phyloP scores from a whole-genome alignment of 2,888 invertebrate genomes.

The Ormyrus nitidulus region DNA sequence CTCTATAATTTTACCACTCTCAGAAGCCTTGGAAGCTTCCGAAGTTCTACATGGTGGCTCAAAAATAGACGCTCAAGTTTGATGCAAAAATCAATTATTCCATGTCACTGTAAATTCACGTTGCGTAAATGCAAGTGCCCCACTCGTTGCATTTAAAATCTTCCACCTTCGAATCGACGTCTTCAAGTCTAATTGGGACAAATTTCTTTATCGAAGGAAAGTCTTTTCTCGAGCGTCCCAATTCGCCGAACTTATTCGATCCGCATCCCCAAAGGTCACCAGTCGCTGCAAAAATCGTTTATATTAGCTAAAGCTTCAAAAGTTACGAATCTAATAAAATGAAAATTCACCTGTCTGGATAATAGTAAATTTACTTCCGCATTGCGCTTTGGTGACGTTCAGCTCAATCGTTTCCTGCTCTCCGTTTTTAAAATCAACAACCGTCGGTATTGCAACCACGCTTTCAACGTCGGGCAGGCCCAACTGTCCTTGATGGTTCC shows the following conservation, averaged over 20 bases:
- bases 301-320: slow-evolving; percentile 10
- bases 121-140: slow-evolving; percentile 67
- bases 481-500: slow-evolving; percentile 92
- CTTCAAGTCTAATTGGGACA: slow-evolving; percentile 61
- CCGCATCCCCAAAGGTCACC: slow-evolving; percentile 85
- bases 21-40: slow-evolving; percentile 41
- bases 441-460: slow-evolving; percentile 76
- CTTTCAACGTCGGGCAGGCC: slow-evolving; percentile 79
- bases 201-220: slow-evolving; percentile 61
- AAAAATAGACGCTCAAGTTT: not conserved
- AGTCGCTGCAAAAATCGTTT: slow-evolving; percentile 75
- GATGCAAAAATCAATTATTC: not conserved
- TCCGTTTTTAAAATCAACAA: slow-evolving; percentile 75
- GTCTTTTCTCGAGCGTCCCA: slow-evolving; percentile 76
- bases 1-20: slow-evolving; percentile 45
- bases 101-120: slow-evolving; percentile 50
- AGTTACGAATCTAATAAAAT: slow-evolving; percentile 22
- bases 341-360: slow-evolving; percentile 78
- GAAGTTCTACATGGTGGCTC: slow-evolving; percentile 6
- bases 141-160: slow-evolving; percentile 73
- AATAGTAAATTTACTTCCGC: slow-evolving; percentile 88
- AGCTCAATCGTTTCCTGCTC: slow-evolving; percentile 63
- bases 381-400: slow-evolving; percentile 78
- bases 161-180: slow-evolving; percentile 57
- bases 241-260: slow-evolving; percentile 89